Base-by-base conservation (phyloP, 2,113 vertebrate genomes). In the Strix uralensis region DNA sequence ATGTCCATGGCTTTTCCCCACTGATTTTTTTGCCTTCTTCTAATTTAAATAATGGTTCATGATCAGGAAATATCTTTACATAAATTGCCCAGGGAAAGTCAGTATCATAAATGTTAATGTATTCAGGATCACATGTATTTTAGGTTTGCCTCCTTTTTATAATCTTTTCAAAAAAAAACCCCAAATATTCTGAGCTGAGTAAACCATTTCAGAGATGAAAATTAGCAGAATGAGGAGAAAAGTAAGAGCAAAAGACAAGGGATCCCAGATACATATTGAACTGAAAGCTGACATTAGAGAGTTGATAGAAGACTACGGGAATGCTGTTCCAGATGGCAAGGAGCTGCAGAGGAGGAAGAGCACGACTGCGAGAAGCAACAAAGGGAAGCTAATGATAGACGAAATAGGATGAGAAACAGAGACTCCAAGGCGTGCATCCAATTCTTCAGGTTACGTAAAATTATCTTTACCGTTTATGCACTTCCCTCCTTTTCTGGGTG, bases 291-390 rank as follows among this genome's bases (percentile, higher is more conserved):
- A 32, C 3, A 2, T 38, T 15, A 12, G 36, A 55, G 59, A 65
- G 22, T 18, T 88, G 77, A 44, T 4, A 34, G 57, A 51, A 83
- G 67, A 75, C 34, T 32, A 54, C 23, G 49, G 29, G 66, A 85
- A n/a, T 0, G 0, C 54, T 81, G 30, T 82, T 93, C 84, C 90
- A 85, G 73, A 69, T 82, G 87, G 73, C 90, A 94, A 94, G 85
- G 57, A 91, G 52, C 72, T 72, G 82, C 91, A 81, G 83, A 79
- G 63, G 38, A 93, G 77, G 78, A 90, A 88, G 94, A 91, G 63
- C 61, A 55, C 0, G 0, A 79, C 70, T 78, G 36, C 0, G 2
- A 81, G 44, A 57, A 58, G 69, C 13, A 57, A 5, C 1, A 9
- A 78, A 78, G 66, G 55, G 44, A 86, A 84, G 80, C 47, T 74